Evolutionary conservation across 2,113 vertebrate genomes (phyloP).

Genomic region (Muscicapa adusta): DNA sequence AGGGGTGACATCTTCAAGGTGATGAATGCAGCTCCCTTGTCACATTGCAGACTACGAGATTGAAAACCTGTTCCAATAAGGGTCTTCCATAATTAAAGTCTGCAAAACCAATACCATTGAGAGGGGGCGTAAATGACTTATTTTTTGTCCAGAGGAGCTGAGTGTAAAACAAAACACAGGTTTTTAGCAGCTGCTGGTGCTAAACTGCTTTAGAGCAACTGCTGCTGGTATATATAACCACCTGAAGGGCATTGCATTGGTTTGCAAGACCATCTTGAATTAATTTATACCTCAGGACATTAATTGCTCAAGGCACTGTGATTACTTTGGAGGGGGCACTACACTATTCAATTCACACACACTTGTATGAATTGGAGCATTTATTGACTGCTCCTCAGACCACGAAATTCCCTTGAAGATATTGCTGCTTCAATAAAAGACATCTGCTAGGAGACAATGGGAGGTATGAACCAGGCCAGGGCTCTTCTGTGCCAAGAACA

Average conservation of each 20-base stretch:
- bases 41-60: background rate
- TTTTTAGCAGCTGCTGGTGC: background rate
- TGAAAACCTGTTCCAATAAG: background rate
- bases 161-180: background rate
- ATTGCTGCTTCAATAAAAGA: background rate
- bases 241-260: accelerated
- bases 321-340: background rate
- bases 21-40: background rate
- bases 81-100: background rate
- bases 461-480: background rate
- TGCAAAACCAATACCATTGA: background rate
- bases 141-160: background rate
- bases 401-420: background rate
- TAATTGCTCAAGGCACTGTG: background rate
- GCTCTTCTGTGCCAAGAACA: background rate
- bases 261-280: background rate
- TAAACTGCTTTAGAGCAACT: background rate
- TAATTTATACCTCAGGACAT: background rate
- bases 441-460: background rate
- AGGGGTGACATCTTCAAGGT: accelerated
- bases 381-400: background rate
- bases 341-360: background rate
- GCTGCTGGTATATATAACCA: background rate
- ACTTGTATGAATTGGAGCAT: background rate
- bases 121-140: background rate